Evolutionary conservation across 2,113 vertebrate genomes (phyloP), one percentile per base, ranked within the genome.

Genomic region (Anoura caudifer): DNA sequence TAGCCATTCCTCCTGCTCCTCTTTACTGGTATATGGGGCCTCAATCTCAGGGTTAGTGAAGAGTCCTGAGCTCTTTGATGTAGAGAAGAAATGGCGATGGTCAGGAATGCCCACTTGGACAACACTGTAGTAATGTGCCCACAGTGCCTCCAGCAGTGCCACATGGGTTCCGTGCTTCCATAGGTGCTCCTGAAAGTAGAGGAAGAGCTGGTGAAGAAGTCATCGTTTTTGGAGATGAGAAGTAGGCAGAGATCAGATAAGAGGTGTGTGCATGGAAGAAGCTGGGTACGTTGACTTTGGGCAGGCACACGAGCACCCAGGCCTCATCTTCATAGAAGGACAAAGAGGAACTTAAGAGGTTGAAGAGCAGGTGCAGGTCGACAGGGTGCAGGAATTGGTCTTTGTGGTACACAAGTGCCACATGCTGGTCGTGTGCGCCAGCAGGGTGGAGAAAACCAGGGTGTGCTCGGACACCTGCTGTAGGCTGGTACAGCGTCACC

Each of bases 251-350:
- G 99, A 92, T 99, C 98, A 99, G 98, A 97, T 99, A 99, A 47
- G 99, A 99, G 98, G 99, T 99, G 98, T 99, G 99, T 43, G 99
- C 99, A 0, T 99, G 99, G 98, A 99, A 99, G 98, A 99, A 99
- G 75, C 99, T 99, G 0, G 99, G 99, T 0, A 99, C 98, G 86
- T 99, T 99, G 98, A 99, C 99, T 97, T 99, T 99, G 80, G 99
- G 99, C 96, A 99, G 98, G 97, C 99, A 99, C 98, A 99, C 99
- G 0, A 99, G 99, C 3, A 99, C 99, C 99, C 99, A 99, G 41
- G 99, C 99, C 98, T 99, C 99, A 0, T 99, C 99, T 95, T 99
- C 99, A 1, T 99, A 98, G 97, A 99, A 99, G 31, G 99, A 99
- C 0, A 99, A 99, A 36, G 99, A 99, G 31, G 99, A 99, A 41